Conservation (phyloP, 2,113 vertebrate genomes). For the Psittacara wagleri region DNA sequence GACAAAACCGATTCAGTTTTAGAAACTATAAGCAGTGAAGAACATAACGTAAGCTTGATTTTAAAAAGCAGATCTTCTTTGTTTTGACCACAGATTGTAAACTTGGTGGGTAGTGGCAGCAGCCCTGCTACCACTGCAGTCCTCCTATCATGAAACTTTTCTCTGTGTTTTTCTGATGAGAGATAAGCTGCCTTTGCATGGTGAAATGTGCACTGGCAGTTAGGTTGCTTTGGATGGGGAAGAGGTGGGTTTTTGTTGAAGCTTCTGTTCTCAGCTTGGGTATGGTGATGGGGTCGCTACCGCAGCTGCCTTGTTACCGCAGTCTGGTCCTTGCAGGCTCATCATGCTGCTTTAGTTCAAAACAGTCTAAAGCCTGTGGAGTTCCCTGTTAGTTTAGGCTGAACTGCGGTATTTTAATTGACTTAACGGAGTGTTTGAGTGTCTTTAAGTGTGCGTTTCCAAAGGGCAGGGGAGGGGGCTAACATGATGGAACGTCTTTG, state of each 20-base stretch:
- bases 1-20: background rate
- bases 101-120: background rate
- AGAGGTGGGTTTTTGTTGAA: background rate
- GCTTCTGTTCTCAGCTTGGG: background rate
- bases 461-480: accelerated
- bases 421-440: background rate
- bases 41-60: background rate
- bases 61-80: background rate
- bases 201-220: background rate
- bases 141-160: background rate
- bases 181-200: background rate
- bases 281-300: accelerated
- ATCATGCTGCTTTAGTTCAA: background rate
- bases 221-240: background rate
- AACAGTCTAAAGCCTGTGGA: background rate
- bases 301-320: background rate
- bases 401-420: background rate
- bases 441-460: background rate
- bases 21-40: background rate
- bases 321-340: accelerated
- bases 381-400: background rate
- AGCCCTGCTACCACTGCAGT: background rate
- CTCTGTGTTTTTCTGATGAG: background rate
- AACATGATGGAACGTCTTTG: background rate
- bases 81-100: background rate